Evolutionary conservation across 2,113 vertebrate species (phyloP), one percentile per base, ranked within the genome.

Genomic region (Rhabdomys dilectus): DNA sequence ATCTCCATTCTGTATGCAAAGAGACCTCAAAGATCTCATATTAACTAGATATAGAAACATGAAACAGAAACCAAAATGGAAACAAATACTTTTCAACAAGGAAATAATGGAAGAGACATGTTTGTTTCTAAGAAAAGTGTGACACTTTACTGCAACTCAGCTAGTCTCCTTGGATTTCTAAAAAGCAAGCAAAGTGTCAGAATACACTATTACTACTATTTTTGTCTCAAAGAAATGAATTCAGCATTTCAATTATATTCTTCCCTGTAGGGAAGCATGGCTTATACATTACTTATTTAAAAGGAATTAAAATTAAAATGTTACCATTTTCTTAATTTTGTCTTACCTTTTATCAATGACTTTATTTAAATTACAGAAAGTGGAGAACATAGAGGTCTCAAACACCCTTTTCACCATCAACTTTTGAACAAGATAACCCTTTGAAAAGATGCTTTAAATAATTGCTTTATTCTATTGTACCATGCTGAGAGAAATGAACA

Each of bases 161-260:
- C 45, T 36, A 1, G 62, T 96, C 93, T 94, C 95, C 80, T 48
- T 93, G 80, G 89, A 58, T 77, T 96, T 96, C 72, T 70, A 72
- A 88, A 96, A 94, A n/a, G 89, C 89, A 93, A 56, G 68, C 64
- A 91, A 80, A 31, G 60, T 96, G 87, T 97, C 93, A 97, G 88
- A 87, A 7, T 70, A 88, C 72, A 84, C 89, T 82, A 95, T 98
- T 97, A 89, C 93, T 90, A 87, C 94, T 94, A 91, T 97, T 98
- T 97, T 89, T 95, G 92, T 95, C 84, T 94, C 58, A 39, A 90
- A 95, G 39, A 97, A 97, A 98, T 97, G 94, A 97, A 97, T 95
- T 95, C 91, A 75, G 68, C 96, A 95, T 96, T 97, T 97, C 93
- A 95, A 95, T 97, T 97, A 97, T 91, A 95, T 96, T 96, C 75